These are phyloP conservation scores for Parnassius orleans DNA, from an alignment of 2,888 invertebrate genomes.

Conservation along the genomic window DNA sequence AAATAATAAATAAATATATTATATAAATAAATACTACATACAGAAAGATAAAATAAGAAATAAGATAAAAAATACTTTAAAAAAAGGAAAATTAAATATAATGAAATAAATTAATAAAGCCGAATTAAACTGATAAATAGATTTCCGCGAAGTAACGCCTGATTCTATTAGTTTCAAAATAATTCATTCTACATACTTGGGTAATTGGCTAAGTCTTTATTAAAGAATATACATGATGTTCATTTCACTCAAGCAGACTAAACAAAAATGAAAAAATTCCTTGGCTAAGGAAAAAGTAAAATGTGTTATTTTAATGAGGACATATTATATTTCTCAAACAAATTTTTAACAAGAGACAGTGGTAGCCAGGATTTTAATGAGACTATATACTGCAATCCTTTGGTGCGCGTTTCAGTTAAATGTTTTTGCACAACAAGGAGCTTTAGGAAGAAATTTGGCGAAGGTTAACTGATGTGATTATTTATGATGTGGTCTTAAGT, in stretches of 20 bases:
- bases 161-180: too few species aligned
- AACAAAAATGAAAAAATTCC: not conserved
- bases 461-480: not conserved
- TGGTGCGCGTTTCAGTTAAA: conserved; percentile 4
- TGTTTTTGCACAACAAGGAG: not conserved
- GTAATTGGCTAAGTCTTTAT: too few species aligned
- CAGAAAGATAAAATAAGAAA: too few species aligned
- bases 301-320: conserved; percentile 18
- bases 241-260: not conserved
- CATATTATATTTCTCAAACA: conserved; percentile 5
- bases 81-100: too few species aligned
- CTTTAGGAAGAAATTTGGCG: not conserved
- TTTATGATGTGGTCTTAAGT: not conserved
- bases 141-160: too few species aligned
- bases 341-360: conserved; percentile 14
- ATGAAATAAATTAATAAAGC: too few species aligned
- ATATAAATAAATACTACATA: too few species aligned
- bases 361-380: conserved; percentile 18
- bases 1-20: too few species aligned
- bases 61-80: too few species aligned
- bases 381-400: conserved; percentile 7
- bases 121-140: too few species aligned
- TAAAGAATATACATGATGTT: too few species aligned
- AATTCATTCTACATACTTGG: too few species aligned
- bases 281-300: conserved; percentile 2